Evolutionary conservation across 2,888 invertebrate genomes (phyloP).

Genomic region (Anthophora plumipes): DNA sequence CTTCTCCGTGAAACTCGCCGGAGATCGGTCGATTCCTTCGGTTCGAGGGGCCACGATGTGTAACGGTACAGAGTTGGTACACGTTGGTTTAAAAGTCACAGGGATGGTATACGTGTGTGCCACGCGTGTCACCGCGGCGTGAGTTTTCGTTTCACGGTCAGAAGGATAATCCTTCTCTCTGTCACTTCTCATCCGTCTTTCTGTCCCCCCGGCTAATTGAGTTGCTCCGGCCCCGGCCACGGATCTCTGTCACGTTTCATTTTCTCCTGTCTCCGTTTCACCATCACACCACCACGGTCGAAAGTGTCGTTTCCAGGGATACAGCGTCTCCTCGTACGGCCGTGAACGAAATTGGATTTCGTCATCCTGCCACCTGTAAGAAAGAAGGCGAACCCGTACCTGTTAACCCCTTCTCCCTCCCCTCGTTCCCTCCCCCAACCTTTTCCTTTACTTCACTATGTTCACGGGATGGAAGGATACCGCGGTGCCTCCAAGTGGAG

Average conservation of each 20-base stretch:
- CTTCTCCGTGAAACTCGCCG: background rate
- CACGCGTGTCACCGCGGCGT: constrained; percentile 64
- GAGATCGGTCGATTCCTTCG: constrained; percentile 8
- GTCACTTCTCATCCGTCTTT: constrained; percentile 76
- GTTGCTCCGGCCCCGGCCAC: constrained; percentile 64
- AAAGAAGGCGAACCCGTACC: constrained; percentile 28
- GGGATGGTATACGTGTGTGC: constrained; percentile 58
- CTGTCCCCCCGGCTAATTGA: constrained; percentile 74
- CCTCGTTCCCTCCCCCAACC: background rate
- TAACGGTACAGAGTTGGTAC: constrained; percentile 79
- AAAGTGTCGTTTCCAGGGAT: constrained; percentile 59
- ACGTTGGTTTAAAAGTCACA: constrained; percentile 69
- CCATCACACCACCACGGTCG: constrained; percentile 13
- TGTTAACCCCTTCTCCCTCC: constrained; percentile 35
- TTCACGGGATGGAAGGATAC: background rate
- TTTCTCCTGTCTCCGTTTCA: constrained; percentile 35
- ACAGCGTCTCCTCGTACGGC: constrained; percentile 25
- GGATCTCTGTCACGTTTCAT: constrained; percentile 62
- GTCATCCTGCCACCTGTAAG: constrained; percentile 61
- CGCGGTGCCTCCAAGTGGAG: background rate
- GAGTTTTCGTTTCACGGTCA: constrained; percentile 79
- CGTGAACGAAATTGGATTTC: constrained; percentile 64
- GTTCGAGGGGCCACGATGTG: constrained; percentile 45
- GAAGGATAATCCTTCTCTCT: constrained; percentile 76
- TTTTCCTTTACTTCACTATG: background rate